These are phyloP conservation scores for Thereva unica DNA, from an alignment of 2,888 invertebrate genomes.

Conservation along the genomic window DNA sequence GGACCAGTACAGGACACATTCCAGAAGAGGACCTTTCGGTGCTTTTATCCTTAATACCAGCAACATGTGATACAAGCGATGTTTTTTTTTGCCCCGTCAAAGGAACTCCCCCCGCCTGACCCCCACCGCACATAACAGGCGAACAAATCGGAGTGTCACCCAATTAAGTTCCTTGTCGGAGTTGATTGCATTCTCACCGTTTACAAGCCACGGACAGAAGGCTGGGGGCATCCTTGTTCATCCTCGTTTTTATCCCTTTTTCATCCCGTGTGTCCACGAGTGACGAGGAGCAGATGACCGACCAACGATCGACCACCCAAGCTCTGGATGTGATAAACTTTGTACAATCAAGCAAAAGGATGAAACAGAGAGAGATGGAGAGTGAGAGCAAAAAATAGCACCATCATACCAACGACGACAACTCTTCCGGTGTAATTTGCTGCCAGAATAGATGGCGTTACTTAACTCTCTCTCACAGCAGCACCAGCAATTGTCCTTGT, in stretches of 20 bases:
- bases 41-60: constrained; percentile 20
- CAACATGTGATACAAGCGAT: constrained; percentile 27
- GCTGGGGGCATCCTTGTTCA: not conserved
- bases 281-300: not conserved
- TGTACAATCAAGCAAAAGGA: too few relatives aligned
- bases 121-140: not conserved
- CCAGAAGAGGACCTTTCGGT: not conserved
- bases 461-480: too few relatives aligned
- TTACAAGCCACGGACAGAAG: constrained; percentile 10
- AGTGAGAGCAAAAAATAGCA: too few relatives aligned
- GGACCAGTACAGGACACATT: not conserved
- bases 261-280: not conserved
- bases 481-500: too few relatives aligned
- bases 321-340: too few relatives aligned
- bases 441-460: too few relatives aligned
- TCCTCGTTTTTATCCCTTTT: not conserved
- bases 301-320: too few relatives aligned
- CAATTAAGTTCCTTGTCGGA: constrained; percentile 32
- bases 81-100: constrained; percentile 6
- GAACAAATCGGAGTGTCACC: constrained; percentile 32
- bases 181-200: constrained; percentile 30
- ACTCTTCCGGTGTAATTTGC: too few relatives aligned
- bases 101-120: too few relatives aligned
- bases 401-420: too few relatives aligned
- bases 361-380: too few relatives aligned